Evolutionary conservation across 2,888 invertebrate genomes (phyloP).

Genomic region (Heliconius hortense): DNA sequence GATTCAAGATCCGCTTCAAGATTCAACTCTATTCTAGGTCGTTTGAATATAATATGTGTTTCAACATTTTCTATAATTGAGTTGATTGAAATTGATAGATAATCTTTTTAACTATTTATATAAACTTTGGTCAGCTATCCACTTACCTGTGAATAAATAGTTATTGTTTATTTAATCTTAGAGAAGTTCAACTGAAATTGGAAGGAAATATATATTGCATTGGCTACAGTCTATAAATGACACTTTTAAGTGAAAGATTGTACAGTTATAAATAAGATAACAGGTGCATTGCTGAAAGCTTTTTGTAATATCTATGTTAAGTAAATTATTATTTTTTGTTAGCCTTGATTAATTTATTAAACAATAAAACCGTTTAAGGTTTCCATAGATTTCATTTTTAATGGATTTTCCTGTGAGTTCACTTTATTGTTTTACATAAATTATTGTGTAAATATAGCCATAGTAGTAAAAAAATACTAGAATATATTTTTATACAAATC

Average conservation of each 20-base stretch:
- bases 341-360: background rate
- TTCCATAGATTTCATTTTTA: background rate
- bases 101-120: conserved; percentile 13
- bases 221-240: background rate
- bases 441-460: too few species aligned
- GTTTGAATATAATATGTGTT: background rate
- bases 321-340: too few species aligned
- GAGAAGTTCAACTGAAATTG: conserved; percentile 3
- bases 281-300: background rate
- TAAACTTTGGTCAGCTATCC: background rate
- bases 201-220: background rate
- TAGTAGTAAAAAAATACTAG: too few species aligned
- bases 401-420: background rate
- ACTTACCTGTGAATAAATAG: background rate
- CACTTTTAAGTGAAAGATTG: background rate
- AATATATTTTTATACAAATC: too few species aligned
- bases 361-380: background rate
- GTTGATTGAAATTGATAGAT: background rate
- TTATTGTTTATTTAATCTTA: conserved; percentile 5
- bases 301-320: background rate
- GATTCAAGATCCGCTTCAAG: too few species aligned
- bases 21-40: too few species aligned
- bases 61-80: background rate
- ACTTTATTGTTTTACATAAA: background rate
- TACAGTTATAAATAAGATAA: background rate